A percentile compares a stretch with the other conserved stretches of the same genome.
phyloP scores from a whole-genome alignment of 2,797 vertebrate genomes.

The Mastacembelus armatus region DNA sequence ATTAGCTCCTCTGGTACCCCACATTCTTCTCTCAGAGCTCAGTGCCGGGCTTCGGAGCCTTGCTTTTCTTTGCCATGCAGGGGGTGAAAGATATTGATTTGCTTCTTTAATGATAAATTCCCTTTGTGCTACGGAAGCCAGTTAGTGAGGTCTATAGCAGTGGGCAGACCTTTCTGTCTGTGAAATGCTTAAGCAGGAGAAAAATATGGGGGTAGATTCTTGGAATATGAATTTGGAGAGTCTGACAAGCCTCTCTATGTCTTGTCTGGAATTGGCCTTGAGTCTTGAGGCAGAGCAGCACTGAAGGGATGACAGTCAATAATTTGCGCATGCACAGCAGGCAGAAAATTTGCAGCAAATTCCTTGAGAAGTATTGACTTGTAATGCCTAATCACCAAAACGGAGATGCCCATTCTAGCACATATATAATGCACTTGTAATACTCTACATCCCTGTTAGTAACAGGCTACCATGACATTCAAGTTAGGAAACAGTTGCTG shows the following conservation, averaged over 20 bases:
- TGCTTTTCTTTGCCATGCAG: conserved; percentile 63
- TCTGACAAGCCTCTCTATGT: conserved; percentile 11
- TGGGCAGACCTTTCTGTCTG: conserved; percentile 51
- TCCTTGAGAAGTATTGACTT: conserved; percentile 18
- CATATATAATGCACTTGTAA: neutral
- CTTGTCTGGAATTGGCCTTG: conserved; percentile 45
- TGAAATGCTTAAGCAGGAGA: conserved; percentile 48
- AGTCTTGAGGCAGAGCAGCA: conserved; percentile 32
- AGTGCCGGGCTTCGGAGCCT: conserved; percentile 54
- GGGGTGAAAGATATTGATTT: conserved; percentile 78
- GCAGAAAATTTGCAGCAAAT: conserved; percentile 8
- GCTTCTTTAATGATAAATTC: conserved; percentile 84
- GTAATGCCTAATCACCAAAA: conserved; percentile 2
- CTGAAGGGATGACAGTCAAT: conserved; percentile 40
- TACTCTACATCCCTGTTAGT: conserved; percentile 40
- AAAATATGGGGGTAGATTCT: conserved; percentile 41
- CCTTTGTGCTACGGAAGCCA: conserved; percentile 77
- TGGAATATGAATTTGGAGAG: conserved; percentile 40
- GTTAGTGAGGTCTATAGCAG: conserved; percentile 61
- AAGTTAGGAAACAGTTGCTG: conserved; percentile 30
- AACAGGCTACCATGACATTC: conserved; percentile 12
- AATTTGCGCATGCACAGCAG: conserved; percentile 42
- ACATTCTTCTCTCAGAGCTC: conserved; percentile 60
- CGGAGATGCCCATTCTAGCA: neutral
- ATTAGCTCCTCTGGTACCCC: conserved; percentile 79